Conservation (phyloP, 2,888 invertebrate species). For the Caenorhabditis sp. region DNA sequence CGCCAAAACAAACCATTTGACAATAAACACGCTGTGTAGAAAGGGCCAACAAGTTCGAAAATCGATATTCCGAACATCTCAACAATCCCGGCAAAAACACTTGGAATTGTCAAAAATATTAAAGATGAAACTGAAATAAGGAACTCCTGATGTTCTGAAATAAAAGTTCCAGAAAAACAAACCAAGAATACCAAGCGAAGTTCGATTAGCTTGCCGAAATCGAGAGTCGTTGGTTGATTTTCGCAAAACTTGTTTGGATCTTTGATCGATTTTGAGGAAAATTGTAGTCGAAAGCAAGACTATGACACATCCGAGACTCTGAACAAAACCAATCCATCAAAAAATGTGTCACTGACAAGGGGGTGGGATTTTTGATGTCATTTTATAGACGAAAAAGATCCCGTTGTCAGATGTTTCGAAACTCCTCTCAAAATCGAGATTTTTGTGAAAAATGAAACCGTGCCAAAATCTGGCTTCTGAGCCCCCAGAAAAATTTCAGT, state of each 20-base stretch:
- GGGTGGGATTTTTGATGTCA: too few species aligned
- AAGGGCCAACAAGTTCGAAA: conserved; percentile 29
- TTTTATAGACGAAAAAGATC: too few species aligned
- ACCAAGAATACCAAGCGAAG: conserved; percentile 18
- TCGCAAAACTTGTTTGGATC: background rate
- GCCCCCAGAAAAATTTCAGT: too few species aligned
- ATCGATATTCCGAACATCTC: conserved; percentile 26
- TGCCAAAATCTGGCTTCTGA: too few species aligned
- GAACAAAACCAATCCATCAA: background rate
- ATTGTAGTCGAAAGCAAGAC: background rate
- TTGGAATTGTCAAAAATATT: conserved; percentile 21
- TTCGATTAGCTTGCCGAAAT: conserved; percentile 24
- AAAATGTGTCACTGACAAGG: too few species aligned
- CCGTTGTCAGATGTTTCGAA: too few species aligned
- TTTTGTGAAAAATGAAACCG: too few species aligned
- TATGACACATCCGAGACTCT: background rate
- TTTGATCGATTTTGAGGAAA: background rate
- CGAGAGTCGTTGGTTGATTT: background rate
- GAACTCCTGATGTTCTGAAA: too few species aligned
- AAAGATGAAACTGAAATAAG: conserved; percentile 7
- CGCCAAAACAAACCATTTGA: conserved; percentile 16
- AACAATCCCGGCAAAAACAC: conserved; percentile 27
- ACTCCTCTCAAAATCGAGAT: too few species aligned
- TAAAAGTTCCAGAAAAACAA: too few species aligned
- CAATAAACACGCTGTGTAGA: conserved; percentile 25